Percentiles rank a stretch among this genome's conserved stretches.
phyloP scores from a whole-genome alignment of 2,113 vertebrate genomes.

The Asarcornis scutulata region DNA sequence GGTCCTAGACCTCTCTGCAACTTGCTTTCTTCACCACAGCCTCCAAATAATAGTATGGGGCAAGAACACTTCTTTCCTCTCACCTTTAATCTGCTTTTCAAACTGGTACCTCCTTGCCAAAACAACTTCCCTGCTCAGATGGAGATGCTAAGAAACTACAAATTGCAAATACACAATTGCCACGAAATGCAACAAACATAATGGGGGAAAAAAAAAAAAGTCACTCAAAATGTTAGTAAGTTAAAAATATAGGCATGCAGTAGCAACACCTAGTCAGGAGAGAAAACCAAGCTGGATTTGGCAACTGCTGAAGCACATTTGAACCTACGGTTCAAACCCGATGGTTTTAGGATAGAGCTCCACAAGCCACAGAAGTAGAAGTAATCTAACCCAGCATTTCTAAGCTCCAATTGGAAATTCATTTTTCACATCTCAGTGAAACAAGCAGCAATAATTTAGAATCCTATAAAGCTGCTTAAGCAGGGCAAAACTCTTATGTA shows the following conservation, averaged over 20 bases:
- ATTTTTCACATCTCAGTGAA: not conserved
- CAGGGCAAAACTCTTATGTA: not conserved
- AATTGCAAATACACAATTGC: not conserved
- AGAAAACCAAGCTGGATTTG: not conserved
- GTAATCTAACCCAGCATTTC: not conserved
- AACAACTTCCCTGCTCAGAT: not conserved
- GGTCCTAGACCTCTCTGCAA: not conserved
- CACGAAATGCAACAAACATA: not conserved
- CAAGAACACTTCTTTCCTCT: not conserved
- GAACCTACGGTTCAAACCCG: not conserved
- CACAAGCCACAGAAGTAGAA: not conserved
- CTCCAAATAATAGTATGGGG: not conserved
- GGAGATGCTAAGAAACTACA: not conserved
- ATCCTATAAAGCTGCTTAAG: not conserved
- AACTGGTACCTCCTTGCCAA: not conserved
- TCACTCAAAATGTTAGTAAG: not conserved
- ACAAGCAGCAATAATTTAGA: not conserved
- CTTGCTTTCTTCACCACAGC: not conserved
- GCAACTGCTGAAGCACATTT: not conserved
- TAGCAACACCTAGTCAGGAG: not conserved
- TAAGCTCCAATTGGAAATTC: not conserved
- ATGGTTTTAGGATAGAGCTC: not conserved
- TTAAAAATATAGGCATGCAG: not conserved
- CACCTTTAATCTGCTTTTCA: not conserved
- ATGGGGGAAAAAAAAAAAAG: not conserved